Percentiles rank a stretch among this genome's conserved stretches.
Evolutionary conservation across 2,797 vertebrate species (phyloP).

Genomic region (Taeniopygia guttata): DNA sequence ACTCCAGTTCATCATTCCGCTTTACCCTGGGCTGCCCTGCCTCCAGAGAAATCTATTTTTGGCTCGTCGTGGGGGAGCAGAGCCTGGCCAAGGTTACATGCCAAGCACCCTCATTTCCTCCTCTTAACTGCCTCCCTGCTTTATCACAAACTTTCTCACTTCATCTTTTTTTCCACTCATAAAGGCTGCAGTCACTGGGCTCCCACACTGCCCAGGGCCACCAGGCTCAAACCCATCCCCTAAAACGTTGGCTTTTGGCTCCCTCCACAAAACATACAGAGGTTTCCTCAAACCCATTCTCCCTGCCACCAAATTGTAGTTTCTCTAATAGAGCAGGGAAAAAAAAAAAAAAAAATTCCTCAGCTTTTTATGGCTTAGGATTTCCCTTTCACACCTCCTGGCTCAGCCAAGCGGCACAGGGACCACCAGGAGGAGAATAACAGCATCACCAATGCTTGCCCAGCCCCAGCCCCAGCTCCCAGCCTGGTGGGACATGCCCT

Average conservation of each 20-base stretch:
- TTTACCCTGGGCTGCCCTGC: background rate
- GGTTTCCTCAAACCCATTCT: background rate
- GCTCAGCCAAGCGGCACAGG: accelerated
- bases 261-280: background rate
- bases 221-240: accelerated
- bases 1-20: background rate
- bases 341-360: background rate
- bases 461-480: background rate
- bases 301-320: accelerated
- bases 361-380: background rate
- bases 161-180: slow-evolving; percentile 45
- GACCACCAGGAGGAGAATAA: background rate
- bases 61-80: background rate
- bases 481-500: background rate
- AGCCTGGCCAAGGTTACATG: background rate
- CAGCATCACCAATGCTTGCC: background rate
- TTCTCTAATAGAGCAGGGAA: background rate
- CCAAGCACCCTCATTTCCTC: slow-evolving; percentile 19
- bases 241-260: background rate
- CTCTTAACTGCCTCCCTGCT: slow-evolving; percentile 48
- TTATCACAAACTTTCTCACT: slow-evolving; percentile 39
- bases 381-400: background rate
- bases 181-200: background rate
- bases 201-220: background rate
- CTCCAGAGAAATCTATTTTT: slow-evolving; percentile 12